Base-by-base conservation (phyloP, 2,888 invertebrate species). In the Apodemia duryi region DNA sequence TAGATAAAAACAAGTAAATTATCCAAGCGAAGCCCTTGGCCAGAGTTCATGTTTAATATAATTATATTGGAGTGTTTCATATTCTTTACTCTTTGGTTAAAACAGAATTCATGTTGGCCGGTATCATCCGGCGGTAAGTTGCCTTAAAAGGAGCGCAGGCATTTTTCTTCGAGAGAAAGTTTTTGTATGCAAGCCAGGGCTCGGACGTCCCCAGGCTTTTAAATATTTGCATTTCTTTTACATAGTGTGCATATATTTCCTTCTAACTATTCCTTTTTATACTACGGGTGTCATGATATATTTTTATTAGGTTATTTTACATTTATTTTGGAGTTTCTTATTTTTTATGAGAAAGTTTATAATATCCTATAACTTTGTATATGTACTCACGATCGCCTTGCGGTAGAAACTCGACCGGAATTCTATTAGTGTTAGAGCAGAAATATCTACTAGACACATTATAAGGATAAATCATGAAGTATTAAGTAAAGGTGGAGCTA, bases 121-220 rank as follows among this genome's bases (percentile, higher is more conserved):
- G 76, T 80, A 77, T 77, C 81, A 82, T 82, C 83, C 74, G 75
- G 65, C 49, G 49, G 67, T 81, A 68, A 72, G 82, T 78, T 85
- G 70, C 89, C 90, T 71, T 89, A 86, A 77, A 90, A 82, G 89
- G 89, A 77, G 73, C 74, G 73, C 74, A 78, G 77, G 75, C 81
- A 86, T 85, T 88, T 87, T 88, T 86, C 82, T 77, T 77, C 71
- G 72, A 74, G 88, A 79, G 89, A 89, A 90, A 90, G 89, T 88
- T 88, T 86, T 83, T 78, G 79, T 80, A 81, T 82, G 81, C 80
- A 76, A 77, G 74, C 73, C 74, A 67, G 4, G 61, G 67, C 73
- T 77, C 74, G 80, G 79, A 77, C 84, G 79, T 82, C 80, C 78
- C 76, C 68, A 70, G 77, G 79, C 84, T 82, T 82, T 86, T 84